Conservation (phyloP, 53 echinoderm and acorn worm species). For the Mesocentrotus franciscanus region DNA sequence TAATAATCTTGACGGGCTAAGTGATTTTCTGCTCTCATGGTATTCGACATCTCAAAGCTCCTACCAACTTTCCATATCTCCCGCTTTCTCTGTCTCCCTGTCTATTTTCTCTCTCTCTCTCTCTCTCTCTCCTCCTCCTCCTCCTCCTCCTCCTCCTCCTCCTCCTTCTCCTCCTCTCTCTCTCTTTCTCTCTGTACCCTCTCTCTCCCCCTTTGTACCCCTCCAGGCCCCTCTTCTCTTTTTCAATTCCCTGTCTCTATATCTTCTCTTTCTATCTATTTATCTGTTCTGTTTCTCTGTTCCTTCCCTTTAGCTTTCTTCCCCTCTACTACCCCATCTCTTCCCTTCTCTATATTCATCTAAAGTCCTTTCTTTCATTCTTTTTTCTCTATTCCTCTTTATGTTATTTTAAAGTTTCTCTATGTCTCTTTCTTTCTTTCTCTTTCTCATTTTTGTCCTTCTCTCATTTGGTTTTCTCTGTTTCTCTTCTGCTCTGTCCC, state of each 20-base stretch:
- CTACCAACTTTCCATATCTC: background rate
- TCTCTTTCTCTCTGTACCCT: background rate
- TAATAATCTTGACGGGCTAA: background rate
- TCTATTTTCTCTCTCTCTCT: background rate
- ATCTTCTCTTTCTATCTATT: background rate
- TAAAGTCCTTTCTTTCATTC: too few relatives aligned
- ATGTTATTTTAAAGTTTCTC: too few relatives aligned
- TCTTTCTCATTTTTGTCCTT: too few relatives aligned
- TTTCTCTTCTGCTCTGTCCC: background rate
- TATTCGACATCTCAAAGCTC: background rate
- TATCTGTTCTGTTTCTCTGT: background rate
- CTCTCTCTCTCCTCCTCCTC: background rate
- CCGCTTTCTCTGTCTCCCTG: background rate
- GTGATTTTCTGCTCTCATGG: background rate
- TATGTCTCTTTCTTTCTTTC: background rate
- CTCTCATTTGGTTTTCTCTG: background rate
- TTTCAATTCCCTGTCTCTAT: background rate
- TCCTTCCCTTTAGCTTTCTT: background rate
- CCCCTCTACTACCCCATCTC: too few relatives aligned
- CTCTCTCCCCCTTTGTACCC: background rate
- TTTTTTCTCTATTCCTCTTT: too few relatives aligned
- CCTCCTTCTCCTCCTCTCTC: background rate
- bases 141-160: background rate
- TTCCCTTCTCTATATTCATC: too few relatives aligned
- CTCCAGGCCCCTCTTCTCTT: background rate